Evolutionary conservation across 1,140 invertebrate species (phyloP), one percentile per base, ranked within the genome.

Genomic region (Euwallacea similis): DNA sequence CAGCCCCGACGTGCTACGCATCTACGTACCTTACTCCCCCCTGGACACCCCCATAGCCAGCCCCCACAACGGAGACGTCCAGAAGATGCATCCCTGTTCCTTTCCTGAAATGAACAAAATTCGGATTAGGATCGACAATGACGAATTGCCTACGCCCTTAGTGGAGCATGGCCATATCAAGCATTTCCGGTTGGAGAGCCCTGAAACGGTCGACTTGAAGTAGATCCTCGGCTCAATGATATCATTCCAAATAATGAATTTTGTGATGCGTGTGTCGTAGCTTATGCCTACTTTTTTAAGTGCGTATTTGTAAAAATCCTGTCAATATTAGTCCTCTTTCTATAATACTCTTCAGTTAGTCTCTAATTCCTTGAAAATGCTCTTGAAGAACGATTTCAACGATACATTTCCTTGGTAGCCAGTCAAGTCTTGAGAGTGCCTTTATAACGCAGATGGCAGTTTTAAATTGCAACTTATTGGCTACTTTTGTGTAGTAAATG

Each of bases 21-120:
- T 92, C 69, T 91, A 91, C 80, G 91, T 92, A 46, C 89, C 90
- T 7, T 91, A 91, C 77, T 83, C 85, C 10, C 83, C 84, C 6
- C 71, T 80, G 55, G 79, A 82, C 13, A 82, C 80, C 21, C 84
- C 80, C 65, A 83, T 81, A 77, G 85, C 83, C 76, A 85, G 74
- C 50, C 84, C 84, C 71, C 88, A 81, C 76, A 88, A 85, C 75
- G 85, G 89, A 2, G 86, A 87, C 69, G 72, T 86, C 16, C 82
- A 83, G 44, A 77, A 73, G 73, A 69, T 69, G 44, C 72, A 75
- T 56, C 81, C 86, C 46, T 84, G 81, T 10, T 68, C 72, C 16
- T 79, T 80, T 75, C 80, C 84, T 66, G 86, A 87, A 70, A 83
- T 85, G 0, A 89, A 89, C 77, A 89, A 87, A 79, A 87, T 87